These are phyloP conservation scores for Invenusta paracnida DNA, from an alignment of 2,888 invertebrate species.

Conservation along the genomic window DNA sequence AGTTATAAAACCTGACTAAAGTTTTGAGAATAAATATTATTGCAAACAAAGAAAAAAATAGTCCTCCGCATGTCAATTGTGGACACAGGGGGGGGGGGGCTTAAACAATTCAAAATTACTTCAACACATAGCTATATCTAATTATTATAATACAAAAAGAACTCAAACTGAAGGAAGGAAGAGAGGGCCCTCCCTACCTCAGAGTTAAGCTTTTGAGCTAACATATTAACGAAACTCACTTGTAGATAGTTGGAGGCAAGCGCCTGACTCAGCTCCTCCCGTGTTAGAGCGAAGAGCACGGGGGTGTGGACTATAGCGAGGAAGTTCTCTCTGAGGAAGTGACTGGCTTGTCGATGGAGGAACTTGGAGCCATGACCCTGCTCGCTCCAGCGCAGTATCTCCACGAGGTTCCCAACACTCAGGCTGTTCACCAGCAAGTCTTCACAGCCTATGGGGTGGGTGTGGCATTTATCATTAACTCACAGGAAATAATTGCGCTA, in stretches of 20 bases:
- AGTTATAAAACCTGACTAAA: no score
- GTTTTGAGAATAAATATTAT: no score
- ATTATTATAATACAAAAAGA: no score
- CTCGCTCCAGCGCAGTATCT: conserved; percentile 79
- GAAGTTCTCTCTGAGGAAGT: conserved; percentile 87
- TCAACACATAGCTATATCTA: no score
- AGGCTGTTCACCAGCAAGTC: conserved; percentile 83
- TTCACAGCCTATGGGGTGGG: conserved; percentile 76
- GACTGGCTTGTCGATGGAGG: conserved; percentile 83
- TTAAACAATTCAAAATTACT: no score
- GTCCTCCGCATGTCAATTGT: no score
- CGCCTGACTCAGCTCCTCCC: conserved; percentile 69
- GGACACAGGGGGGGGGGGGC: no score
- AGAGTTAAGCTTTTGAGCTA: no score
- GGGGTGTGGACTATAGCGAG: conserved; percentile 69
- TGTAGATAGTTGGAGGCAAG: conserved; percentile 69
- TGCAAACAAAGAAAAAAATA: no score
- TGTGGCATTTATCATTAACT: background rate
- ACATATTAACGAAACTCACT: conserved; percentile 49
- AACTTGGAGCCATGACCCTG: conserved; percentile 85
- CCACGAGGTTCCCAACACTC: conserved; percentile 73
- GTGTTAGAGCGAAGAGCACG: conserved; percentile 71
- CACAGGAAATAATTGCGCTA: no score
- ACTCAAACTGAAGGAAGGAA: no score
- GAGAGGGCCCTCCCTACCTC: no score